phyloP scores from a whole-genome alignment of 2,113 vertebrate species.

The Scomber scombrus region DNA sequence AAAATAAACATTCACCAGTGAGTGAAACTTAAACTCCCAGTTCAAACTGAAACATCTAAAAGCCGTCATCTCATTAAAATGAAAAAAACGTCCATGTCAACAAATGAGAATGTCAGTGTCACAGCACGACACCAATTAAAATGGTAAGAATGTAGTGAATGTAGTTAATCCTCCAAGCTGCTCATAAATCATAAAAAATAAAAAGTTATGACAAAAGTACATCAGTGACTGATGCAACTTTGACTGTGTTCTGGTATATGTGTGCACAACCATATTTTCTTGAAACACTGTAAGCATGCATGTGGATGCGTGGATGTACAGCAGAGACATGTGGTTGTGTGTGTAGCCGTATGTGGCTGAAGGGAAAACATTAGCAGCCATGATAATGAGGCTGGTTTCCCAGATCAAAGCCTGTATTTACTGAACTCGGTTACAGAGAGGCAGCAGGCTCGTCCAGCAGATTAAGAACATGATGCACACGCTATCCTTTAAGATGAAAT shows the following conservation, averaged over 20 bases:
- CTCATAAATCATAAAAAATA: constrained; percentile 10
- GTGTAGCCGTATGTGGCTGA: background rate
- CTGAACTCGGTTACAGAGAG: constrained; percentile 17
- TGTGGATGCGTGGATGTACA: background rate
- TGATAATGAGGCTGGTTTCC: constrained; percentile 56
- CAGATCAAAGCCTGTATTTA: constrained; percentile 56
- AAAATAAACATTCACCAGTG: constrained; percentile 37
- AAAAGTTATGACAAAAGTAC: background rate
- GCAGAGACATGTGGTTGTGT: background rate
- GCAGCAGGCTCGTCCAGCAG: background rate
- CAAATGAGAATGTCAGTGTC: constrained; percentile 7
- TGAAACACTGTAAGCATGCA: background rate
- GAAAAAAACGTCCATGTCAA: constrained; percentile 4
- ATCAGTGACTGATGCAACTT: background rate
- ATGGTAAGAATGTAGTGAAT: background rate
- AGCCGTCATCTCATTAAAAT: constrained; percentile 33
- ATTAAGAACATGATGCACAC: constrained; percentile 45
- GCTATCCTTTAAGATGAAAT: constrained; percentile 27
- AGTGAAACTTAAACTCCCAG: background rate
- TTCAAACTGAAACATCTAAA: constrained; percentile 27
- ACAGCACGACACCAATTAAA: constrained; percentile 25
- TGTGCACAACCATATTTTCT: background rate
- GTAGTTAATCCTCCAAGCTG: background rate
- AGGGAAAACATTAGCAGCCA: constrained; percentile 1
- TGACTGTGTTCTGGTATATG: background rate